Percentiles rank a stretch among this genome's conserved stretches.
phyloP scores from a whole-genome alignment of 1,140 invertebrate genomes.

The Cydia strobilella region DNA sequence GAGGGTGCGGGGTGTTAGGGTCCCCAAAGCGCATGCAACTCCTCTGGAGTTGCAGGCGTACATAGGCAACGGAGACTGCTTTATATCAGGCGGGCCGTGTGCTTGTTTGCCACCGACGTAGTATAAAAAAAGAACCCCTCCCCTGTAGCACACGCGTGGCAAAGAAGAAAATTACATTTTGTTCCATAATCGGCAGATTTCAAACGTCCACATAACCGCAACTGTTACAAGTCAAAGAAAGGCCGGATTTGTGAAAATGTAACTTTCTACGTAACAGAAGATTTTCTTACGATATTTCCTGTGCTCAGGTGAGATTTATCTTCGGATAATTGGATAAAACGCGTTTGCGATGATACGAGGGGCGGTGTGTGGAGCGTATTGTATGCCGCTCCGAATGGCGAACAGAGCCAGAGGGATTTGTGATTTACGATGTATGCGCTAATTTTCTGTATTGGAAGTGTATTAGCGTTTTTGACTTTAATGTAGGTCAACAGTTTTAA shows the following conservation, averaged over 20 bases:
- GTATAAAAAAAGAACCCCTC: no score
- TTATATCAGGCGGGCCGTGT: no score
- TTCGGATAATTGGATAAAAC: slow-evolving; percentile 78
- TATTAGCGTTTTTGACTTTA: background rate
- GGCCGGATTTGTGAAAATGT: slow-evolving; percentile 59
- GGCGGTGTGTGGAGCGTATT: slow-evolving; percentile 31
- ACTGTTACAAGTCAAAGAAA: slow-evolving; percentile 49
- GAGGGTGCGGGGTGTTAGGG: no score
- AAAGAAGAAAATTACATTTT: no score
- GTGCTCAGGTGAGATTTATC: slow-evolving; percentile 77
- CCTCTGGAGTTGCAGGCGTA: no score
- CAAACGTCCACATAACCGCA: background rate
- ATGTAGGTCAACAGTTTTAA: no score
- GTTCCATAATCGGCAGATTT: background rate
- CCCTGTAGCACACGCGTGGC: no score
- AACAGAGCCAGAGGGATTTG: slow-evolving; percentile 5
- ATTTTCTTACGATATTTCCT: slow-evolving; percentile 71
- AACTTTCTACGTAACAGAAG: slow-evolving; percentile 66
- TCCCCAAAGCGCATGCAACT: no score
- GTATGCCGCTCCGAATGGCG: slow-evolving; percentile 16
- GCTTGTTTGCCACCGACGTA: no score
- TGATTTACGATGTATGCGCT: slow-evolving; percentile 19
- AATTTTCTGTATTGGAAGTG: background rate
- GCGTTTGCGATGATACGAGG: slow-evolving; percentile 74
- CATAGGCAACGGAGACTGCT: no score